Conservation (phyloP, 2,888 invertebrate species). For the Julus scandinavius region DNA sequence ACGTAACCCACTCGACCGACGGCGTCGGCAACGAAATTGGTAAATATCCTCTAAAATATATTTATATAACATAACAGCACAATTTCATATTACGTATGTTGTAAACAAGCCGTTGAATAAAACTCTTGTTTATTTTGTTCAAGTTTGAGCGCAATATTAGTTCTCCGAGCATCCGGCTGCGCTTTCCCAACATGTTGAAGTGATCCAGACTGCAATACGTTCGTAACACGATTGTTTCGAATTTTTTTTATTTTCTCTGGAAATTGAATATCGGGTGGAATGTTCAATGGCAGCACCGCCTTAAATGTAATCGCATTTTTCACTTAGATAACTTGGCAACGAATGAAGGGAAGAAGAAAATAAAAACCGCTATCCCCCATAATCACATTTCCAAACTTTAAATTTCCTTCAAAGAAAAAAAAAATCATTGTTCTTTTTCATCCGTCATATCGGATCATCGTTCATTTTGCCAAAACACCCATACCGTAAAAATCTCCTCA, state of each 20-base stretch:
- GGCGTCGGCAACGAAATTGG: background rate
- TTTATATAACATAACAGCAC: background rate
- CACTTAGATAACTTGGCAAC: slow-evolving; percentile 17
- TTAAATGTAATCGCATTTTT: slow-evolving; percentile 20
- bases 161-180: background rate
- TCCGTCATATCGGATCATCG: slow-evolving; percentile 39
- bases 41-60: background rate
- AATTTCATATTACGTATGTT: background rate
- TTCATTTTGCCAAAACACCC: slow-evolving; percentile 3
- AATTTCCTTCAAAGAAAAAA: background rate
- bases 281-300: background rate
- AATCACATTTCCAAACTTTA: slow-evolving; percentile 35
- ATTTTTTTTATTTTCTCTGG: background rate
- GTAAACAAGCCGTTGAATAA: background rate
- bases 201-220: background rate
- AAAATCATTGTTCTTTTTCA: slow-evolving; percentile 41
- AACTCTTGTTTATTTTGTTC: background rate
- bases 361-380: background rate
- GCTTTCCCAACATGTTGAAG: background rate
- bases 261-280: background rate
- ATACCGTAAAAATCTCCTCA: slow-evolving; percentile 10
- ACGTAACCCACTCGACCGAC: no score
- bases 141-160: background rate
- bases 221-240: background rate
- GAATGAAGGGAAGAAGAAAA: no score